A percentile compares a stretch with the other conserved stretches of the same genome.
phyloP scores from a whole-genome alignment of 2,113 vertebrate genomes.

The Clarias batrachus region DNA sequence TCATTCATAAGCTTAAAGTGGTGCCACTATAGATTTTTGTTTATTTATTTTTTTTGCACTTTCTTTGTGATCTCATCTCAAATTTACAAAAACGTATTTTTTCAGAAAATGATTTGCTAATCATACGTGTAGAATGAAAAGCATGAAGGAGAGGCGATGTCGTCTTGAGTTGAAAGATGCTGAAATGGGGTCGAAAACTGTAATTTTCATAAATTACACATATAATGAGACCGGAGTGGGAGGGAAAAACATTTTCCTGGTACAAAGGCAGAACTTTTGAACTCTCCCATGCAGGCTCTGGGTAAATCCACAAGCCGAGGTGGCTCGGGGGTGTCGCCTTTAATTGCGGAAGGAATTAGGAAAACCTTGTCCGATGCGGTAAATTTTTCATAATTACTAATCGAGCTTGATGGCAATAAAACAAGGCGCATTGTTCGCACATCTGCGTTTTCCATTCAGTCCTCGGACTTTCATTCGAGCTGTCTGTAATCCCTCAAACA shows the following conservation, averaged over 20 bases:
- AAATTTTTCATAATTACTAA: constrained; percentile 66
- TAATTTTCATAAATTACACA: constrained; percentile 23
- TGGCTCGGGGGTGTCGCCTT: constrained; percentile 53
- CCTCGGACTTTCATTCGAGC: constrained; percentile 70
- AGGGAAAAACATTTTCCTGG: constrained; percentile 28
- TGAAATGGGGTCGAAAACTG: constrained; percentile 4
- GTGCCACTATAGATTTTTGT: background rate
- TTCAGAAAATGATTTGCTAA: constrained; percentile 35
- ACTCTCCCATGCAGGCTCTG: constrained; percentile 42
- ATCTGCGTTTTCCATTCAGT: constrained; percentile 77
- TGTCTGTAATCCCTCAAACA: constrained; percentile 76
- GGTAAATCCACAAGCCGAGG: constrained; percentile 37
- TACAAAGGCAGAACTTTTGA: constrained; percentile 45
- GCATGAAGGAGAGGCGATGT: constrained; percentile 27
- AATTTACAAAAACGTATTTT: background rate
- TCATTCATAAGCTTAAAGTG: background rate
- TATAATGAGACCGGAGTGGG: constrained; percentile 45
- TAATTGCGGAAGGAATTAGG: constrained; percentile 59
- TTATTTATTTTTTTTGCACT: constrained; percentile 1
- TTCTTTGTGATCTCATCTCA: constrained; percentile 27
- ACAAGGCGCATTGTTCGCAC: constrained; percentile 67
- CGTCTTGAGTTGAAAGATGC: constrained; percentile 30
- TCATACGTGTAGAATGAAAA: constrained; percentile 2
- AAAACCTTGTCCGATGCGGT: constrained; percentile 63
- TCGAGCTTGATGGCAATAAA: constrained; percentile 67